Conservation (phyloP, 2,797 vertebrate species). For the Nannoperca obscura region DNA sequence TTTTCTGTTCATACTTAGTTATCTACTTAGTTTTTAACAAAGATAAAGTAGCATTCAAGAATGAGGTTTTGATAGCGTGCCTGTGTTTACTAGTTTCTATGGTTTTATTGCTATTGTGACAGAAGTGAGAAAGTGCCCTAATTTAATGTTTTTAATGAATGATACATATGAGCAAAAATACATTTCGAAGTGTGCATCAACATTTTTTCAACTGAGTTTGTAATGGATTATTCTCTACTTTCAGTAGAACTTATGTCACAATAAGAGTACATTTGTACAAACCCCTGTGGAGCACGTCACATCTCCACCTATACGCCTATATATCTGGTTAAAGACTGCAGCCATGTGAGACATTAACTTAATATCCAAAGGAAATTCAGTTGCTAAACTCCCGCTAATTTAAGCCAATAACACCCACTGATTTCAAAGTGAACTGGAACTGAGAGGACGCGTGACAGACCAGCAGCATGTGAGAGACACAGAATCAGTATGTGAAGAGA, state of each 20-base stretch:
- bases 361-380: not conserved
- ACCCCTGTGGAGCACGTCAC: not conserved
- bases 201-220: not conserved
- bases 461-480: slow-evolving; percentile 8
- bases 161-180: not conserved
- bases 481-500: slow-evolving; percentile 2
- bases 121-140: not conserved
- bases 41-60: not conserved
- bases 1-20: not conserved
- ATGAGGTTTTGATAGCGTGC: not conserved
- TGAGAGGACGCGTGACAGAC: slow-evolving; percentile 15
- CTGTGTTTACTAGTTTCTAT: not conserved
- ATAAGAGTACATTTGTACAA: not conserved
- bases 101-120: not conserved
- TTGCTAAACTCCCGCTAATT: not conserved
- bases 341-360: not conserved
- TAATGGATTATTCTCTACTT: not conserved
- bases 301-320: not conserved
- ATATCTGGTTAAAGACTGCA: not conserved
- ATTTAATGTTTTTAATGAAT: not conserved
- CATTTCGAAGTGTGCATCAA: not conserved
- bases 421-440: slow-evolving; percentile 10
- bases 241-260: not conserved
- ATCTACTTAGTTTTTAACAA: not conserved
- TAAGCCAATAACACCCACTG: not conserved